Base-by-base conservation (phyloP, 64 coral and sea anemone species). In the Pachyseris speciosa region DNA sequence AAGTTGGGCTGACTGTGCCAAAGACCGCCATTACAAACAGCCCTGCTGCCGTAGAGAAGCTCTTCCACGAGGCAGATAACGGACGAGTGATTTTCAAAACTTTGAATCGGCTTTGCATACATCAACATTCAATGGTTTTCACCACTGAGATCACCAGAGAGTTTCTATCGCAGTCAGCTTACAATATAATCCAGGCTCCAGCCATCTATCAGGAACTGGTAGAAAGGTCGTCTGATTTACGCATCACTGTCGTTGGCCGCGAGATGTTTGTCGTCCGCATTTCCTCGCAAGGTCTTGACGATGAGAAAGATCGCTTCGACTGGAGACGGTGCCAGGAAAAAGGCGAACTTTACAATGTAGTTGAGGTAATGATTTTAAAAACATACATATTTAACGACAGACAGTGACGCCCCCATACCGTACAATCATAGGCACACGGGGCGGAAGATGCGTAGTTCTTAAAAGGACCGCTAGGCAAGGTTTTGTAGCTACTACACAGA, bases 1-100 rank as follows among this genome's bases (percentile, higher is more conserved):
- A 69, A 86, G 66, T 66, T 86, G 84, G 84, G 0, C 66, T 86
- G 84, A 86, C 66, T 66, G 68, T 86, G 31, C 84, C 84, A 16
- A 17, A 70, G 64, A 71, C 60, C 32, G 52, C 27, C 37, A 51
- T 86, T 24, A 86, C 84, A 4, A 86, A 86, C 20, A 68, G 71
- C 10, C 60, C 84, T 42, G 64, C 66, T 15, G 47, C 84, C 6
- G 84, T 86, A 5, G 42, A 70, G 67, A 72, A 68, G 17, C 27
- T 86, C 15, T 86, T 86, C 66, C 0, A 44, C 15, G 24, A 52
- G 25, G 41, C 25, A 1, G 73, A 33, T 27, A 27, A 43, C 49
- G 39, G 66, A 50, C 64, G 84, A 68, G 20, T 86, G 10, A 45
- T 86, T 17, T 86, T 68, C 43, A 86, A 86, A 38, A 66, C 63